A percentile compares a stretch with the other conserved stretches of the same genome.
These are phyloP conservation scores for Sinohyriopsis cumingii DNA, from an alignment of 2,888 invertebrate genomes.

Conservation along the genomic window DNA sequence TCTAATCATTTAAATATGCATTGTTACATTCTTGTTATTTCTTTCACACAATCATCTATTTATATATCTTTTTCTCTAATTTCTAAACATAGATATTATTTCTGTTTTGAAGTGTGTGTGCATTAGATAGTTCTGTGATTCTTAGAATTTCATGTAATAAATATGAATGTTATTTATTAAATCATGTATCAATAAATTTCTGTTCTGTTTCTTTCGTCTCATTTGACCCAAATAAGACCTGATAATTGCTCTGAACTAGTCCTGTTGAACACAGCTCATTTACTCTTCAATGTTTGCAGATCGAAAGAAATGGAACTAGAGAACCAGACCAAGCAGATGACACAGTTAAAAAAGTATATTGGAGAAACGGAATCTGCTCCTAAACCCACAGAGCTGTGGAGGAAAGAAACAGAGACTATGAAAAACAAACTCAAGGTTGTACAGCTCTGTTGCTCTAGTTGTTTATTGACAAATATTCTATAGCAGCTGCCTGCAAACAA, in stretches of 20 bases:
- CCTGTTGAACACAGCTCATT: neutral
- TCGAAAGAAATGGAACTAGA: slow-evolving; percentile 39
- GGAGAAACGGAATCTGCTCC: slow-evolving; percentile 56
- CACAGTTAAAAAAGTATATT: slow-evolving; percentile 60
- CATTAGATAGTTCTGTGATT: too few species aligned
- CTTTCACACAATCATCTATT: too few species aligned
- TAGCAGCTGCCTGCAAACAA: neutral
- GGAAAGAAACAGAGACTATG: slow-evolving; percentile 54
- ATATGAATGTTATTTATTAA: too few species aligned
- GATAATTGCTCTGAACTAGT: neutral
- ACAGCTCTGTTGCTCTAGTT: neutral
- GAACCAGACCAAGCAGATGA: slow-evolving; percentile 46
- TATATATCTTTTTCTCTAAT: too few species aligned
- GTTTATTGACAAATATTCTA: neutral
- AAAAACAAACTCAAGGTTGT: slow-evolving; percentile 55
- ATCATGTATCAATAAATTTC: too few species aligned
- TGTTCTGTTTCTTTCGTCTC: too few species aligned
- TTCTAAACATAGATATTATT: too few species aligned
- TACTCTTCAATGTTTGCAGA: slow-evolving; percentile 30
- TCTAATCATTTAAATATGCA: too few species aligned
- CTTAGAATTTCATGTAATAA: too few species aligned
- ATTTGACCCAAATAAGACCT: too few species aligned
- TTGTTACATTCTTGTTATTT: too few species aligned
- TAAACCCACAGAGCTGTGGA: slow-evolving; percentile 53
- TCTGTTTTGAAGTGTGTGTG: too few species aligned